Base-by-base conservation (phyloP, 2,888 invertebrate genomes). In the Dorcus hopei region DNA sequence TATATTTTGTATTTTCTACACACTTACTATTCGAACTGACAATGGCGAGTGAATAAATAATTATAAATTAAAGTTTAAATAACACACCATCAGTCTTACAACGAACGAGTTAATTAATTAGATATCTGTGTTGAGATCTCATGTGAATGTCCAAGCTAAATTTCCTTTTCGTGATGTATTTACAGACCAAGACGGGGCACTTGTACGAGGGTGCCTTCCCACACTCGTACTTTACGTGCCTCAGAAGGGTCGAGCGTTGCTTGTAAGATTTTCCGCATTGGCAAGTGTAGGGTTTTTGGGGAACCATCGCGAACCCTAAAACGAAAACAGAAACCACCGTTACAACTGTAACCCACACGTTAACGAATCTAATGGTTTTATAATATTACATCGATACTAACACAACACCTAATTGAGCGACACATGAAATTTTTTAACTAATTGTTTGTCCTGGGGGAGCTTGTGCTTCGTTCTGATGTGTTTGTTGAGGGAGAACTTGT, bases 181-280 rank as follows among this genome's bases (percentile, higher is more conserved):
- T 49, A 51, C 58, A 64, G n/a, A 52, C 50, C 23, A 54, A 43
- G 16, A 48, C 48, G 5, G 59, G 55, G 43, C 67, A 67, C 9
- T 47, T 42, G 45, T 65, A 67, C 9, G 41, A 51, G 19, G 62
- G 55, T 8, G 52, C 55, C 53, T 59, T 59, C 4, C 60, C 60
- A 33, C 60, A 60, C 41, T 60, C 60, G 48, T 60, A 60, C 38
- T 60, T 60, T 52, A 57, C 39, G 38, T 60, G 60, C 26, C 65
- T 59, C 45, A 58, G 52, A 9, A 66, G 53, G 9, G 65, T 63
- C n/a, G 59, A 60, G 23, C 59, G 57, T 38, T 65, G 63, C 47
- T 62, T 62, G 57, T 67, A 67, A 9, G 57, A 14, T 53, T 64
- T 66, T 14, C 62, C 58, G 54, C 67, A 67, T 43, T 49, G 40